Conservation (phyloP, 1,140 invertebrate species). For the Pseudomyrmex pallidus region DNA sequence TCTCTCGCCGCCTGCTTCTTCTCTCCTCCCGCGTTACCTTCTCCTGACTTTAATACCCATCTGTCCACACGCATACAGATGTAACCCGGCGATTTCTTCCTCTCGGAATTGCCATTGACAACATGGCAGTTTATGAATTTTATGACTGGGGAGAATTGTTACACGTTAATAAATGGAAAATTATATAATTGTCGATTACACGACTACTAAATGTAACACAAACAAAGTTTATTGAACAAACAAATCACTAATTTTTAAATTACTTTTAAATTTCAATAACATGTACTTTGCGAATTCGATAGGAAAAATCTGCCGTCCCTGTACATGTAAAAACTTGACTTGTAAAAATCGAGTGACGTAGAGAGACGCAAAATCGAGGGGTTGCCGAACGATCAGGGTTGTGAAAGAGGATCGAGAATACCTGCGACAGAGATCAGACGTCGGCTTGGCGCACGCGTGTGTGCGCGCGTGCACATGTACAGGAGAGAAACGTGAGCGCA, state of each 20-base stretch:
- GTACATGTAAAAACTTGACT: slow-evolving; percentile 32
- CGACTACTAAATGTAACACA: neutral
- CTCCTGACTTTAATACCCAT: slow-evolving; percentile 25
- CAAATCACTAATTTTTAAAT: neutral
- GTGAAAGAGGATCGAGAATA: slow-evolving; percentile 68
- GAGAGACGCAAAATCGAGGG: slow-evolving; percentile 23
- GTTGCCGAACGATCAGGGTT: slow-evolving; percentile 45
- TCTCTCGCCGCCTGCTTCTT: slow-evolving; percentile 13
- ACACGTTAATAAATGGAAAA: slow-evolving; percentile 6
- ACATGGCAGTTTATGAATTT: neutral
- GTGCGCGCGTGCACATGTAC: slow-evolving; percentile 56
- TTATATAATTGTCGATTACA: neutral
- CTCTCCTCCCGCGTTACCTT: neutral
- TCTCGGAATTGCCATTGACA: slow-evolving; percentile 2
- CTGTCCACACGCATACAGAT: slow-evolving; percentile 28
- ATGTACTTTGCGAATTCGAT: slow-evolving; percentile 31
- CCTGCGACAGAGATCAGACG: slow-evolving; percentile 70
- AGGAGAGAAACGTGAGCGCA: slow-evolving; percentile 6
- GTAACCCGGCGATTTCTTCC: slow-evolving; percentile 20
- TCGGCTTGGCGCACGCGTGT: slow-evolving; percentile 57
- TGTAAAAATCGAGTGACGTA: slow-evolving; percentile 19
- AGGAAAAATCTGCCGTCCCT: slow-evolving; percentile 1
- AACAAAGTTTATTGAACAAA: neutral
- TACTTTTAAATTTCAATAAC: slow-evolving; percentile 1
- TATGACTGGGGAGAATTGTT: neutral